These are phyloP conservation scores for Heteropelma amictum DNA, from an alignment of 2,888 invertebrate genomes.

Conservation along the genomic window DNA sequence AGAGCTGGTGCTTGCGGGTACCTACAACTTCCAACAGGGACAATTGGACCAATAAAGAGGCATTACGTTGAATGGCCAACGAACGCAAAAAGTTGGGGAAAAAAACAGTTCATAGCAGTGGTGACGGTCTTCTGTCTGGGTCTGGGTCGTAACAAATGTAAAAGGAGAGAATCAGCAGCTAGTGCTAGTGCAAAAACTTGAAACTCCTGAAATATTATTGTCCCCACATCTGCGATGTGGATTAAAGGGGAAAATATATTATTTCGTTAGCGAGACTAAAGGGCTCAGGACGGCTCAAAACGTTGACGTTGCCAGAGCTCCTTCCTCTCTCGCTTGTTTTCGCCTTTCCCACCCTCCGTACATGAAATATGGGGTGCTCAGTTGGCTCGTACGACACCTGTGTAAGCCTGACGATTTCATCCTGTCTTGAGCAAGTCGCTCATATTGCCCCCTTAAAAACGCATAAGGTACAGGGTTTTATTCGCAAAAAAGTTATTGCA, in stretches of 20 bases:
- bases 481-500: no score
- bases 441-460: background rate
- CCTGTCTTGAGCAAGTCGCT: background rate
- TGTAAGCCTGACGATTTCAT: conserved; percentile 1
- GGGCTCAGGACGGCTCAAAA: conserved; percentile 51
- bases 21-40: no score
- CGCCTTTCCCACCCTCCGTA: background rate
- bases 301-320: conserved; percentile 41
- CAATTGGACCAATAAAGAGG: no score
- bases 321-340: conserved; percentile 22
- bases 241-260: conserved; percentile 63
- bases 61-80: no score
- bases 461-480: background rate
- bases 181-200: conserved; percentile 44
- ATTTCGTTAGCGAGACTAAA: conserved; percentile 59
- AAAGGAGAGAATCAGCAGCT: conserved; percentile 1
- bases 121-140: no score
- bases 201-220: conserved; percentile 64
- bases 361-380: background rate
- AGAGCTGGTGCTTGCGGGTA: no score
- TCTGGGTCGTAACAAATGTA: background rate
- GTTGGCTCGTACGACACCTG: conserved; percentile 19
- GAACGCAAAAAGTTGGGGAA: no score
- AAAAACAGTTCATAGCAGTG: no score
- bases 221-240: conserved; percentile 57